Percentiles rank a stretch among this genome's conserved stretches.
phyloP scores from a whole-genome alignment of 1,140 invertebrate species.

The Calliopsis andreniformis region DNA sequence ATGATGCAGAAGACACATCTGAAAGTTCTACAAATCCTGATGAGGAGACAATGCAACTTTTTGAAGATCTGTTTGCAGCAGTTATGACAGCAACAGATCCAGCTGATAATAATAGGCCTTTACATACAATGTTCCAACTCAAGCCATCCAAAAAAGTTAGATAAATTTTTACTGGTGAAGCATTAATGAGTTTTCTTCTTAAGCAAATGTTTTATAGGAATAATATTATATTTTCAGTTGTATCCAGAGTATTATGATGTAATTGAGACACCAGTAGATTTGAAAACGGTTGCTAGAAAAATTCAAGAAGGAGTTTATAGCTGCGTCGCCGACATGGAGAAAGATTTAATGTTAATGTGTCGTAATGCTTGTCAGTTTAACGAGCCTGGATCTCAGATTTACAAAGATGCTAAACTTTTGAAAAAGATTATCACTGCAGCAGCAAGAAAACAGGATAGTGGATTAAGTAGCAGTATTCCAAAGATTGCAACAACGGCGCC shows the following conservation, averaged over 20 bases:
- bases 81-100: slow-evolving; percentile 90
- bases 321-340: slow-evolving; percentile 91
- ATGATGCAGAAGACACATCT: slow-evolving; percentile 85
- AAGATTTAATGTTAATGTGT: slow-evolving; percentile 94
- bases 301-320: slow-evolving; percentile 92
- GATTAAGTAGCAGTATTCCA: slow-evolving; percentile 59
- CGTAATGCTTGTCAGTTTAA: slow-evolving; percentile 98
- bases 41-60: slow-evolving; percentile 86
- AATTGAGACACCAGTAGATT: slow-evolving; percentile 97
- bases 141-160: slow-evolving; percentile 91
- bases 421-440: slow-evolving; percentile 87
- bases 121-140: slow-evolving; percentile 93
- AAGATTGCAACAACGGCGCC: slow-evolving; percentile 74
- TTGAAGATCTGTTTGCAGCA: slow-evolving; percentile 91
- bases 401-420: slow-evolving; percentile 95
- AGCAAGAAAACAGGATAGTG: slow-evolving; percentile 79
- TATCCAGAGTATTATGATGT: slow-evolving; percentile 99
- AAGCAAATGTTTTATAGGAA: slow-evolving; percentile 2
- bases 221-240: slow-evolving; percentile 81
- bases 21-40: slow-evolving; percentile 87
- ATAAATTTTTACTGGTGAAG: slow-evolving; percentile 10
- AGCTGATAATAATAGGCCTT: slow-evolving; percentile 89
- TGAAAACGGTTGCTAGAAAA: slow-evolving; percentile 95
- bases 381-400: slow-evolving; percentile 97
- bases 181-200: background rate